phyloP scores from a whole-genome alignment of 2,113 vertebrate species.

The Xyrauchen texanus region DNA sequence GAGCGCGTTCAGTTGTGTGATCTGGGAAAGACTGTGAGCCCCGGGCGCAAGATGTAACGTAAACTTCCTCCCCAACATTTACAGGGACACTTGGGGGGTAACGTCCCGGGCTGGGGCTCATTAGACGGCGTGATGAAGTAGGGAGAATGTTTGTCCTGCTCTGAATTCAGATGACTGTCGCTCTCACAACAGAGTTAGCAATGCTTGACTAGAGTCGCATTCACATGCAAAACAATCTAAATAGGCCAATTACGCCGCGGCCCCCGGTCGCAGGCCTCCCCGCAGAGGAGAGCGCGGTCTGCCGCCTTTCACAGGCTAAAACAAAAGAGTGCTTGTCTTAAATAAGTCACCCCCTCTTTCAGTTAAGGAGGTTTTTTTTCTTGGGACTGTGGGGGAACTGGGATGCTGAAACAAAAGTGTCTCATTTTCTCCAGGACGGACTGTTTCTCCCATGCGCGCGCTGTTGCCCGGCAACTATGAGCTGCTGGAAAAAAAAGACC shows the following conservation, averaged over 20 bases:
- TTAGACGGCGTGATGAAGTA: constrained; percentile 88
- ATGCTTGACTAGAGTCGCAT: constrained; percentile 87
- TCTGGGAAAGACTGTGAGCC: constrained; percentile 16
- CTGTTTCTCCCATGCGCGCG: constrained; percentile 40
- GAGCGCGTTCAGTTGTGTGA: background rate
- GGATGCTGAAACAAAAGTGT: constrained; percentile 58
- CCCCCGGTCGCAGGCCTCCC: constrained; percentile 83
- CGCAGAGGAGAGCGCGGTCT: constrained; percentile 81
- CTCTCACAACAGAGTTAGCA: constrained; percentile 94
- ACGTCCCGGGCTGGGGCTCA: constrained; percentile 85
- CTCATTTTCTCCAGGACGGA: constrained; percentile 51
- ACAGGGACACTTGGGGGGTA: constrained; percentile 81
- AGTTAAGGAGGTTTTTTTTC: constrained; percentile 75
- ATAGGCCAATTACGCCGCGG: constrained; percentile 96
- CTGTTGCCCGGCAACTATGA: constrained; percentile 52
- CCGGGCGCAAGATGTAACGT: constrained; percentile 45
- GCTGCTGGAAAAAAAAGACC: background rate
- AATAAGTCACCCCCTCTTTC: constrained; percentile 79
- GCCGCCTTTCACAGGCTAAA: constrained; percentile 84
- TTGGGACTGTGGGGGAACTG: constrained; percentile 45
- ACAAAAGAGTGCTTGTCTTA: constrained; percentile 93
- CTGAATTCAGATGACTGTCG: constrained; percentile 95
- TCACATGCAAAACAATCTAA: constrained; percentile 98
- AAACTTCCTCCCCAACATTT: constrained; percentile 75
- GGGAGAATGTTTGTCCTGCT: constrained; percentile 88